phyloP scores from a whole-genome alignment of 2,113 vertebrate species.

The Brachionichthys hirsutus region DNA sequence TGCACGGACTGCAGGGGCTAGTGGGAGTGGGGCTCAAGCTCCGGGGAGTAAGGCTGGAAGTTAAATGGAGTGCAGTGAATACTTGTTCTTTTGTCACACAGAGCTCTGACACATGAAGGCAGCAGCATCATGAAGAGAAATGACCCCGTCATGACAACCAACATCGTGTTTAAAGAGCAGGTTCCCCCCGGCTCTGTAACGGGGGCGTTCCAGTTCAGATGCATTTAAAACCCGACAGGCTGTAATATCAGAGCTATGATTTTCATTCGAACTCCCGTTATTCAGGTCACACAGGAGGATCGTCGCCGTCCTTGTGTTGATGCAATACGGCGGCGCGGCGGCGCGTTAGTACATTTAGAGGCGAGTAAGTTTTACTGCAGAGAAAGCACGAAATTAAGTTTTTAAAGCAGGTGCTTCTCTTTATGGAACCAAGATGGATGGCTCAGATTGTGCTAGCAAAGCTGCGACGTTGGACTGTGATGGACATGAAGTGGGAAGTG shows the following conservation, averaged over 20 bases:
- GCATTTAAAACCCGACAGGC: too few species aligned
- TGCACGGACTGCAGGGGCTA: slow-evolving; percentile 98
- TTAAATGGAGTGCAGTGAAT: slow-evolving; percentile 87
- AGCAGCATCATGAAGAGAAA: slow-evolving; percentile 41
- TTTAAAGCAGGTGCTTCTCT: too few species aligned
- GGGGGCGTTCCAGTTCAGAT: too few species aligned
- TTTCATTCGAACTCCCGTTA: too few species aligned
- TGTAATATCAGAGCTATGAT: too few species aligned
- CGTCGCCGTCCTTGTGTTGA: too few species aligned
- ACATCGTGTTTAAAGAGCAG: slow-evolving; percentile 29
- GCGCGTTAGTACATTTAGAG: slow-evolving; percentile 46
- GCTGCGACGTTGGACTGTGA: too few species aligned
- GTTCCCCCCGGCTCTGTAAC: slow-evolving; percentile 27
- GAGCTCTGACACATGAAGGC: slow-evolving; percentile 36
- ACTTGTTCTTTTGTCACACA: slow-evolving; percentile 52
- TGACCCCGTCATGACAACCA: slow-evolving; percentile 28
- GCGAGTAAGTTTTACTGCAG: slow-evolving; percentile 57
- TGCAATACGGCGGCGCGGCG: slow-evolving; percentile 42
- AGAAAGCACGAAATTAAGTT: neutral
- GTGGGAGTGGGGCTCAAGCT: slow-evolving; percentile 99
- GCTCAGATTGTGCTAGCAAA: too few species aligned
- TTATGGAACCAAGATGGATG: too few species aligned
- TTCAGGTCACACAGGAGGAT: too few species aligned
- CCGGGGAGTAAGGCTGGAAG: slow-evolving; percentile 98
- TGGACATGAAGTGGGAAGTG: too few species aligned